phyloP scores from a whole-genome alignment of 2,797 vertebrate genomes.

The Diplodus puntazzo region DNA sequence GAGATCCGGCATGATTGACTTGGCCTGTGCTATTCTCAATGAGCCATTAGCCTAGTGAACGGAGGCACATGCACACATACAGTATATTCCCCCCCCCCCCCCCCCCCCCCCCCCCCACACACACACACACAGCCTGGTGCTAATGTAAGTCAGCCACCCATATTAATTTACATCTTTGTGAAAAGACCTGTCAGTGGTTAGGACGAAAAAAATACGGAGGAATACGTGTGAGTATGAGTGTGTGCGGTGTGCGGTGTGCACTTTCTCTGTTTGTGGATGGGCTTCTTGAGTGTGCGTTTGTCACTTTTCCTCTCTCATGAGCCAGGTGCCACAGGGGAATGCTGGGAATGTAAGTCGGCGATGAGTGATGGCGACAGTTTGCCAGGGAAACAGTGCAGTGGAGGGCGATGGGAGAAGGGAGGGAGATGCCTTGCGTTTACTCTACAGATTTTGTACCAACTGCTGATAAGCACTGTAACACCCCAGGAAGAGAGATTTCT shows the following conservation, averaged over 20 bases:
- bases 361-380: slow-evolving; percentile 77
- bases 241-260: slow-evolving; percentile 30
- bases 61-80: slow-evolving; percentile 16
- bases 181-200: slow-evolving; percentile 61
- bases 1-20: slow-evolving; percentile 74
- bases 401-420: slow-evolving; percentile 47
- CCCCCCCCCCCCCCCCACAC: no score
- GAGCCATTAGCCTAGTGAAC: slow-evolving; percentile 56
- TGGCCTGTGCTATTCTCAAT: slow-evolving; percentile 54
- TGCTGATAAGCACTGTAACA: slow-evolving; percentile 67
- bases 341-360: slow-evolving; percentile 63
- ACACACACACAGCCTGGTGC: slow-evolving; percentile 15
- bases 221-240: slow-evolving; percentile 16
- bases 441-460: slow-evolving; percentile 62
- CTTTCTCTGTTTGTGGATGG: slow-evolving; percentile 35
- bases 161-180: slow-evolving; percentile 64
- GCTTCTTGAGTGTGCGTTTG: slow-evolving; percentile 38
- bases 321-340: slow-evolving; percentile 76
- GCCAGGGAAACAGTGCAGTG: slow-evolving; percentile 57
- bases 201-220: slow-evolving; percentile 31
- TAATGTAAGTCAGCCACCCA: slow-evolving; percentile 50
- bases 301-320: slow-evolving; percentile 56
- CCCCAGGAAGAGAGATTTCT: slow-evolving; percentile 49
- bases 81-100: no score
- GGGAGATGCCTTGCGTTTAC: slow-evolving; percentile 52